These are phyloP conservation scores for Rhagologus leucostigma DNA, from an alignment of 2,113 vertebrate genomes.

Conservation along the genomic window DNA sequence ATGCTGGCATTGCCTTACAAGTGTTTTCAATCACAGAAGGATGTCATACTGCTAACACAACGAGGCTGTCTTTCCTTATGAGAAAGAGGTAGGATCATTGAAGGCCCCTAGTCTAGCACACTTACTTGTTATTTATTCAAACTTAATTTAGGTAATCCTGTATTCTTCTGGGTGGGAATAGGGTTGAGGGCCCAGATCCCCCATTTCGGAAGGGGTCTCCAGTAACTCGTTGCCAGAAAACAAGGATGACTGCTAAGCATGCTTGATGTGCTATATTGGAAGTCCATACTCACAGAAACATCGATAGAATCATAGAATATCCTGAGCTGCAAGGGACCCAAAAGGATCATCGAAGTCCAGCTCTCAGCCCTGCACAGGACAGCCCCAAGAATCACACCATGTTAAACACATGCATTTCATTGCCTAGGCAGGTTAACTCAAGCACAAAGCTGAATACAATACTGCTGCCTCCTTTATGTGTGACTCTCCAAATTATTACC, in stretches of 20 bases:
- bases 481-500: not conserved
- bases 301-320: no score
- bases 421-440: not conserved
- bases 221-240: not conserved
- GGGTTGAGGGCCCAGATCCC: not conserved
- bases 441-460: not conserved
- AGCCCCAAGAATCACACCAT: not conserved
- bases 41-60: not conserved
- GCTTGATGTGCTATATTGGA: fast-evolving
- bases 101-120: not conserved
- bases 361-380: not conserved
- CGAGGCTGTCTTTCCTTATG: not conserved
- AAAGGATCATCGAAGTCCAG: fast-evolving
- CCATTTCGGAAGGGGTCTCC: not conserved
- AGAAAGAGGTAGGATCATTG: not conserved
- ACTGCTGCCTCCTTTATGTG: not conserved
- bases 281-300: not conserved
- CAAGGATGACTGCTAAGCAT: not conserved
- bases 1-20: not conserved
- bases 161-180: not conserved
- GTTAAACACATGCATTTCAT: not conserved
- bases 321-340: not conserved
- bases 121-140: not conserved
- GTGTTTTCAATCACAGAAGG: conserved; percentile 32
- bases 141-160: not conserved